Conservation (phyloP, 2,888 invertebrate genomes). For the Zygogramma bicolorata region DNA sequence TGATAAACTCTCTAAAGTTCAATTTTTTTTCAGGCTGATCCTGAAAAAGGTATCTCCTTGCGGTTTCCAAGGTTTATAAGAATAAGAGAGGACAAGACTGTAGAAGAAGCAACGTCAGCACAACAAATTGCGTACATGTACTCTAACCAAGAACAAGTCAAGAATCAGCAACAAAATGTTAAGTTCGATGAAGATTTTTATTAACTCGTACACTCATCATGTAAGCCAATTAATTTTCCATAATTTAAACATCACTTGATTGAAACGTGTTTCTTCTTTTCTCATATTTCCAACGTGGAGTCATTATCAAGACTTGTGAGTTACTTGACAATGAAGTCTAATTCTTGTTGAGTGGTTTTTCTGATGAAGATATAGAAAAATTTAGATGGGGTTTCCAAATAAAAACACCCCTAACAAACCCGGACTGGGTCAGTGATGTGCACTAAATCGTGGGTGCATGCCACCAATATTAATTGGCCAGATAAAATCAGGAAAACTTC, state of each 20-base stretch:
- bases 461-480: no score
- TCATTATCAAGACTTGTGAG: no score
- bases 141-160: conserved; percentile 91
- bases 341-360: no score
- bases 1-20: no score
- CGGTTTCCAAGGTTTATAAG: conserved; percentile 95
- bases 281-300: no score
- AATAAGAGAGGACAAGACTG: conserved; percentile 90
- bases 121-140: conserved; percentile 93
- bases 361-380: no score
- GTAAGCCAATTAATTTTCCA: not conserved
- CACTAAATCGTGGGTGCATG: no score
- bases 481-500: no score
- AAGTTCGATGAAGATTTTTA: conserved; percentile 73
- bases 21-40: conserved; percentile 76
- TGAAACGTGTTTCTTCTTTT: not conserved
- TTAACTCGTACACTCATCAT: conserved; percentile 56
- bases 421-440: no score
- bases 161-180: conserved; percentile 71
- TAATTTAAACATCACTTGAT: not conserved
- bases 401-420: no score
- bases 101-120: conserved; percentile 93
- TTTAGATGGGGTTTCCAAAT: no score
- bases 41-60: conserved; percentile 92
- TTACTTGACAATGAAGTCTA: no score